Base-by-base conservation (phyloP, 2,797 vertebrate species). In the Cyclura pinguis region DNA sequence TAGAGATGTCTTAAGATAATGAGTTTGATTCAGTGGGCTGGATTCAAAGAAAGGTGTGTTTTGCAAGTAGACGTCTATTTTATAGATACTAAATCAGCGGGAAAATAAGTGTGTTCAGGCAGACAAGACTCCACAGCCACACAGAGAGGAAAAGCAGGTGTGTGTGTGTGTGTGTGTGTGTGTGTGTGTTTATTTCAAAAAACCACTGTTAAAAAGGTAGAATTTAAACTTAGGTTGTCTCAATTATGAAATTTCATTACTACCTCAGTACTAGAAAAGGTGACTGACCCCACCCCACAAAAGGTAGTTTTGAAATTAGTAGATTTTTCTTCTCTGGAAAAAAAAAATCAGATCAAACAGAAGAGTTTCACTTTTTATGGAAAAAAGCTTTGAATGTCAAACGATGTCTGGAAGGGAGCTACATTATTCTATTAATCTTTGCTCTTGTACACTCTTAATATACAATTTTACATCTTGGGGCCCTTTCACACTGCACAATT, bases 1-100 rank as follows among this genome's bases (percentile, higher is more conserved):
- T 50, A 92, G 93, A 95, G 96, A 93, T 96, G 92, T 94, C 95
- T 96, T 94, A 93, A 93, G 88, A 95, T 94, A 96, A 97, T 93
- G 89, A 96, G 88, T 94, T 94, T 94, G 95, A 95, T 96, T 96
- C 88, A 72, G 92, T 91, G 88, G 92, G 89, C 84, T 96, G 94
- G 89, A 93, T 96, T 94, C 94, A 91, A 81, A 95, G 81, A 94
- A 97, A 96, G 90, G 92, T 95, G 52, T 93, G 88, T 93, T 97
- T 96, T 96, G 90, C 84, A 94, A 96, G 84, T 72, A 95, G 92
- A 88, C 38, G 50, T 91, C 91, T 96, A 96, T 95, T 69, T 92
- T 97, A 83, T 88, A 94, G 83, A 87, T 93, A 93, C 84, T 80
- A 91, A 92, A 94, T 87, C 89, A 92, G 52, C 52, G 93, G 92